These are phyloP conservation scores for Busseola fusca DNA, from an alignment of 2,888 invertebrate genomes.

Conservation along the genomic window DNA sequence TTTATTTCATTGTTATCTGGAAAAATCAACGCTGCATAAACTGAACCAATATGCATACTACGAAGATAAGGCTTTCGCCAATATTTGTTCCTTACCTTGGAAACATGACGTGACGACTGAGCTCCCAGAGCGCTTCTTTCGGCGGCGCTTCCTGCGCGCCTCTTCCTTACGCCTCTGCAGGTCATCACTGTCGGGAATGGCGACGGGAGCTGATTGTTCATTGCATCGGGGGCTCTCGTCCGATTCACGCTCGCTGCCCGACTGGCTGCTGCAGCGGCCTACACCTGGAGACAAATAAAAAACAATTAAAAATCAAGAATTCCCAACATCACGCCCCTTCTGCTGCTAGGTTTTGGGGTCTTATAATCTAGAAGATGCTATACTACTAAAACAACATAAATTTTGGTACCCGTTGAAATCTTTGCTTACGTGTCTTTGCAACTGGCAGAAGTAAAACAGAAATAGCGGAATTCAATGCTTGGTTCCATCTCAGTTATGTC, in stretches of 20 bases:
- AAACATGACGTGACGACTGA: conserved; percentile 96
- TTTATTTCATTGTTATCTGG: conserved; percentile 12
- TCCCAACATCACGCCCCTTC: neutral
- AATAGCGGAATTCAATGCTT: conserved; percentile 33
- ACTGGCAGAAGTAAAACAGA: conserved; percentile 13
- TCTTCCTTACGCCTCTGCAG: conserved; percentile 95
- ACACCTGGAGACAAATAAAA: conserved; percentile 78
- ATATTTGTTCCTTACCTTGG: conserved; percentile 90
- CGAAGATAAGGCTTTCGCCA: conserved; percentile 36
- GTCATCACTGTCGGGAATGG: conserved; percentile 90
- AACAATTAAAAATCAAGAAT: conserved; percentile 13
- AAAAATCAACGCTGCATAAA: conserved; percentile 21
- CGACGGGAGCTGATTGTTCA: conserved; percentile 88
- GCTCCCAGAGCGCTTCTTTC: conserved; percentile 96
- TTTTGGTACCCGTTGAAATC: neutral
- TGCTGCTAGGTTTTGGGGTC: neutral
- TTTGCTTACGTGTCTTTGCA: conserved; percentile 1
- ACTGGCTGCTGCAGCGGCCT: conserved; percentile 88
- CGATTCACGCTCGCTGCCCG: conserved; percentile 87
- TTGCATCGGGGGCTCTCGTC: conserved; percentile 81
- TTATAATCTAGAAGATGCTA: conserved; percentile 2
- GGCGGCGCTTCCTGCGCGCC: conserved; percentile 95
- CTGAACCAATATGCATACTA: conserved; percentile 35
- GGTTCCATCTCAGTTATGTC: conserved; percentile 32
- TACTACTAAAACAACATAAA: conserved; percentile 3